Evolutionary conservation across 2,888 invertebrate species (phyloP), one percentile per base, ranked within the genome.

Genomic region (Buathra laborator): DNA sequence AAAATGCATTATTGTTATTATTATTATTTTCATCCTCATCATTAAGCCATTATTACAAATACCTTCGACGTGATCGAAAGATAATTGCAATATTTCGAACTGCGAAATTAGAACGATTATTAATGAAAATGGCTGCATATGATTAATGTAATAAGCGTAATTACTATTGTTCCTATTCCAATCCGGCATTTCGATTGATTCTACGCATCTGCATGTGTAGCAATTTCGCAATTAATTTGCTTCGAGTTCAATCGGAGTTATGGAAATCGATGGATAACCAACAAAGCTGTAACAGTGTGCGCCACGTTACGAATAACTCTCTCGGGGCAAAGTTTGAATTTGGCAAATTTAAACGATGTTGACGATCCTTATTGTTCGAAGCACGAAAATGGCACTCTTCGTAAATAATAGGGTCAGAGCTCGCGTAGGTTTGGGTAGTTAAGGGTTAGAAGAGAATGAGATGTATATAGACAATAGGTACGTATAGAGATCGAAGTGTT

Each of bases 401-500:
- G 53, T 19, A 19, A 53, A 53, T 56, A 56, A 24, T 10, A 4
- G 56, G 56, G 24, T 56, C 3, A 12, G 24, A 14, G 46, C 24
- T 10, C 5, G 3, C 10, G n/a, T 24, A 24, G 12, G 56, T 56
- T 19, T 48, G 10, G 46, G 46, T 12, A 19, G 10, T 56, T 19
- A 10, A 10, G 56, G 19, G 19, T 19, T 56, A 19, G 24, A 2
- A 56, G 10, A 3, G 56, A 56, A 56, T 37, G 37, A 32, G 32
- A 62, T 62, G 62, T 37, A 32, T 62, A 62, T 7, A 0, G 14
- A 1, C 5, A 10, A 24, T 10, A 10, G 24, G 14, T 1, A 10
- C 56, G 14, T 1, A 75, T 64, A 70, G 32, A 59, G 32, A 70
- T 24, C 37, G 16, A 56, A 68, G 29, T 62, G 78, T n/a, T 78